Conservation (phyloP, 1,140 invertebrate genomes). For the Metaphire vulgaris region DNA sequence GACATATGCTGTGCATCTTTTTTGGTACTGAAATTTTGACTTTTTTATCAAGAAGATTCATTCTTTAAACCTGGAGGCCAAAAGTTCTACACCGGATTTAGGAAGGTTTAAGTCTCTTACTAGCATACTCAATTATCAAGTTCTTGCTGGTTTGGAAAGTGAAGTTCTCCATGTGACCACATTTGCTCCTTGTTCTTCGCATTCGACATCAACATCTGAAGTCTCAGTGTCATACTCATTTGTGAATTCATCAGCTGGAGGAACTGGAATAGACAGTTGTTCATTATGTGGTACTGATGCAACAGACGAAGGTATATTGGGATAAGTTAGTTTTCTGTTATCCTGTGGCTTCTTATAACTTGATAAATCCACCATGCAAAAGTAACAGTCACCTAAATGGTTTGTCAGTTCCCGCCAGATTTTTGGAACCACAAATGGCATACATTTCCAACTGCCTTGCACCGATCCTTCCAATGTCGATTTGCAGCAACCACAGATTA, state of each 20-base stretch:
- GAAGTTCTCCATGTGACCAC: conserved; percentile 15
- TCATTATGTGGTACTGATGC: not conserved
- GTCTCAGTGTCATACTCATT: not conserved
- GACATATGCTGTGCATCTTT: conserved; percentile 15
- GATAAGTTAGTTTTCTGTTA: not conserved
- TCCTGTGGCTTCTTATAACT: not conserved
- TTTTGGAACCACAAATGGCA: conserved; percentile 35
- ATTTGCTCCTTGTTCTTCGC: not conserved
- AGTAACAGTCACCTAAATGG: conserved; percentile 36
- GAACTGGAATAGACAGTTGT: not conserved
- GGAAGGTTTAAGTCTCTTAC: conserved; percentile 27
- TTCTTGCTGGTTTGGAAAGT: conserved; percentile 22
- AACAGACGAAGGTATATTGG: not conserved
- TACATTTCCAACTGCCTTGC: not conserved
- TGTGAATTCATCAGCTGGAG: not conserved
- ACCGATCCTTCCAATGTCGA: not conserved
- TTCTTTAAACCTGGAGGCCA: conserved; percentile 29
- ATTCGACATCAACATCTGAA: not conserved
- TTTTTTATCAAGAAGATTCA: conserved; percentile 27
- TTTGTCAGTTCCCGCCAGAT: conserved; percentile 37
- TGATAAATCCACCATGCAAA: conserved; percentile 29
- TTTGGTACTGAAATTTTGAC: conserved; percentile 20
- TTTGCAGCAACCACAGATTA: not conserved
- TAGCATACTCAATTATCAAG: conserved; percentile 29
- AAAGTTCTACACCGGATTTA: conserved; percentile 29